Base-by-base conservation (phyloP, 2,113 vertebrate species). In the Chamaea fasciata region DNA sequence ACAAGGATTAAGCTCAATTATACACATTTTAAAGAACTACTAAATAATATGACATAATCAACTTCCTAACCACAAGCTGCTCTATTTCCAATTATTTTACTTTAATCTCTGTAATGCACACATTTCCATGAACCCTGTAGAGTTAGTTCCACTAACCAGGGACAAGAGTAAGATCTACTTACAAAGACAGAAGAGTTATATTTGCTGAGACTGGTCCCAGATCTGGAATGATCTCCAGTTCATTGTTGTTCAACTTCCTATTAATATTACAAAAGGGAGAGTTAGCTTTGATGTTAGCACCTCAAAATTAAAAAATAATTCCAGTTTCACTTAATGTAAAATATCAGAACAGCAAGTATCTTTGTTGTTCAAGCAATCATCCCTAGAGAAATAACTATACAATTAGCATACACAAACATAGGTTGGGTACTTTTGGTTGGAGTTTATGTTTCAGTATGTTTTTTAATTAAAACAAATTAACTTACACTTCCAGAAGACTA, bases 181-280 rank as follows among this genome's bases (percentile, higher is more conserved):
- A 99, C 99, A 99, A 95, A 95, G 98, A 98, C 10, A 99, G 98
- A 47, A 98, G 95, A 53, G 98, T 99, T 97, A 99, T 94, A 96
- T 99, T 99, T 56, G 97, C 96, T 7, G 99, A 98, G 15, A 94
- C 64, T 23, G 96, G 95, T 26, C 99, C 99, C 94, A 99, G 96
- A 94, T 98, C 97, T 39, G 99, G 99, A 91, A 99, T 97, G 19
- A 83, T 90, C 87, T 98, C 98, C 90, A 99, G 91, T 91, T 99
- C 98, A 70, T 99, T 99, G 97, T 98, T 98, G 96, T 98, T 99
- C 92, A 99, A 94, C 83, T 99, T 99, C 97, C 99, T 99, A 96
- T 74, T 77, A 91, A 46, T 60, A 82, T 82, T 55, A 89, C 57
- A 96, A 92, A 63, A 96, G 3, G 5, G 12, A 95, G 7, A 94